Evolutionary conservation across 2,113 vertebrate genomes (phyloP).

Genomic region (Salvelinus namaycush): DNA sequence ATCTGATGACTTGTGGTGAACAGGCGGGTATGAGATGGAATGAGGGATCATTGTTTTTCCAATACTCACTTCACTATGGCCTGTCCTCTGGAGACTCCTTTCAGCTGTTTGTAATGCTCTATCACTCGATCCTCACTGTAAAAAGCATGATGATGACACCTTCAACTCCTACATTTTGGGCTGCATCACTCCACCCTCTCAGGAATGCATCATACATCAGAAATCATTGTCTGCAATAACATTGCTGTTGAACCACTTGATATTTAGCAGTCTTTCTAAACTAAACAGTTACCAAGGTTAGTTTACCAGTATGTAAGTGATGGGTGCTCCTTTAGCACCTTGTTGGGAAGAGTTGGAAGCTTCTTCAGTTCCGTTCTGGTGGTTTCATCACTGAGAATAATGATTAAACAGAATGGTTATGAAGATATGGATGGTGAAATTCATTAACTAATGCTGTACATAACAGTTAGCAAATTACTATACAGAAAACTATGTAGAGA

Average conservation of each 20-base stretch:
- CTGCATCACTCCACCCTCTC: neutral
- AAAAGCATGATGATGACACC: conserved; percentile 32
- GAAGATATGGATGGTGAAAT: neutral
- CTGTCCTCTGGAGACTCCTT: conserved; percentile 92
- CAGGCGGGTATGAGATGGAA: neutral
- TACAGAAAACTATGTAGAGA: too few relatives aligned
- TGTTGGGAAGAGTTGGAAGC: conserved; percentile 92
- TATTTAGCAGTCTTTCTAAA: too few relatives aligned
- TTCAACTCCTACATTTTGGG: neutral
- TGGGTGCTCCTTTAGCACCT: conserved; percentile 95
- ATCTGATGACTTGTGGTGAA: conserved; percentile 21
- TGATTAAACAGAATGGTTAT: neutral
- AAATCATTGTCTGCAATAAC: neutral
- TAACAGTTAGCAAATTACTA: too few relatives aligned
- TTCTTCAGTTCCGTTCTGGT: conserved; percentile 94
- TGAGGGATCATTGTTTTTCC: conserved; percentile 20
- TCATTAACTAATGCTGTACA: too few relatives aligned
- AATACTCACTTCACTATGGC: conserved; percentile 95
- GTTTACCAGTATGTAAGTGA: conserved; percentile 94
- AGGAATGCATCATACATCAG: neutral
- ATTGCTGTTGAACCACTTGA: neutral
- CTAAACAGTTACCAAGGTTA: neutral
- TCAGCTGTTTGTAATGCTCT: conserved; percentile 92
- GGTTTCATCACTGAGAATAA: conserved; percentile 85
- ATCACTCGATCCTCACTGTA: conserved; percentile 95